Percentiles rank a stretch among this genome's conserved stretches.
These are phyloP conservation scores for Drosophila melanosoma DNA, from an alignment of 2,888 invertebrate species.

Conservation along the genomic window DNA sequence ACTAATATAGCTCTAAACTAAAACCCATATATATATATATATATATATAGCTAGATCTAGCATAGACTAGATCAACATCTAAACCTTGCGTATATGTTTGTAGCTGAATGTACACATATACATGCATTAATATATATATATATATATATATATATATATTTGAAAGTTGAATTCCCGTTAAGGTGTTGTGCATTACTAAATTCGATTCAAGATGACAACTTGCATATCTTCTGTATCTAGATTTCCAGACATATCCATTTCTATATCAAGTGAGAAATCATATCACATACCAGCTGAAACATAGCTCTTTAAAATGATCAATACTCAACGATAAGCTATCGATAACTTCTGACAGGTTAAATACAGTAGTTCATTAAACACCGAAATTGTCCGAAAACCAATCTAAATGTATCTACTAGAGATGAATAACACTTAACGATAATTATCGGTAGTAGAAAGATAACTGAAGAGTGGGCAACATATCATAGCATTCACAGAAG, in stretches of 20 bases:
- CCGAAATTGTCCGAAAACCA: not conserved
- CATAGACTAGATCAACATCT: slow-evolving; percentile 21
- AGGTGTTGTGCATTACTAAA: slow-evolving; percentile 59
- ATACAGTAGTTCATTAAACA: not conserved
- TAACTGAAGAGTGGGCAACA: not conserved
- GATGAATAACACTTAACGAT: not conserved
- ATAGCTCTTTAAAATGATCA: slow-evolving; percentile 8
- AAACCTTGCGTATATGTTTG: slow-evolving; percentile 29
- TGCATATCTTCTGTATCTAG: slow-evolving; percentile 21
- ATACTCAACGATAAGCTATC: slow-evolving; percentile 11
- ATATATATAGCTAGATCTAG: slow-evolving; percentile 3
- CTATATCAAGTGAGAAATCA: slow-evolving; percentile 30
- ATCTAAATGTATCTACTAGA: not conserved
- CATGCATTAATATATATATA: slow-evolving; percentile 8
- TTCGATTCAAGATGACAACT: slow-evolving; percentile 19
- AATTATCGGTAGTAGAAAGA: not conserved
- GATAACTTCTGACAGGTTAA: not conserved
- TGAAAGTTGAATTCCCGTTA: slow-evolving; percentile 41
- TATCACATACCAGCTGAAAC: slow-evolving; percentile 8
- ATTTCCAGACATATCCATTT: slow-evolving; percentile 52
- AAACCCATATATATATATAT: slow-evolving; percentile 4
- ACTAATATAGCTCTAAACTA: not conserved
- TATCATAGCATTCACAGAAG: not conserved
- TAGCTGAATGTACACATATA: slow-evolving; percentile 32
- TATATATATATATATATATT: slow-evolving; percentile 18